Evolutionary conservation across 2,888 invertebrate species (phyloP).

Genomic region (Thymelicus acteon): DNA sequence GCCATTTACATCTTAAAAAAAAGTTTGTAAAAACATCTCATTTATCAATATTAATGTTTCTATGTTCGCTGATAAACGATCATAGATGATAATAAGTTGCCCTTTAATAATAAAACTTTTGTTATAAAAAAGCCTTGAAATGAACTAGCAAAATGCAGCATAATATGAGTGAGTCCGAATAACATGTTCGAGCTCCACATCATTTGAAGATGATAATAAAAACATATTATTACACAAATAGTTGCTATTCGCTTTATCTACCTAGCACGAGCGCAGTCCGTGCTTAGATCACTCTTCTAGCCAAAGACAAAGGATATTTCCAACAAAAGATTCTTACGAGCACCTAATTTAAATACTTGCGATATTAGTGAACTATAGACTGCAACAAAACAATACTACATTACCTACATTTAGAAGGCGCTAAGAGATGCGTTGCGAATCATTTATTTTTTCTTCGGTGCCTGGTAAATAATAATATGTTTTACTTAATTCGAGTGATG

Average conservation of each 20-base stretch:
- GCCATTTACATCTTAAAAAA: no score
- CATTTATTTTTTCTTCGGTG: conserved; percentile 1
- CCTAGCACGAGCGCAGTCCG: not conserved
- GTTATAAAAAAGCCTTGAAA: no score
- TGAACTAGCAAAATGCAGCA: no score
- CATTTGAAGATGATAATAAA: conserved; percentile 9
- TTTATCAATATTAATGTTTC: no score
- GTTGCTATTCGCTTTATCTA: not conserved
- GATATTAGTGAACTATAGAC: conserved; percentile 8
- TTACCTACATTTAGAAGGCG: not conserved
- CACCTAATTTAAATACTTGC: conserved; percentile 13
- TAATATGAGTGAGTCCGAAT: no score
- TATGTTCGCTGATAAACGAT: no score
- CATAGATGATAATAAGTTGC: no score
- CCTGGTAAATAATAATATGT: not conserved
- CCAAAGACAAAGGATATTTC: conserved; percentile 2
- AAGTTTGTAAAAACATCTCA: no score
- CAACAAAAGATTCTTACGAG: not conserved
- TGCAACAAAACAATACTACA: not conserved
- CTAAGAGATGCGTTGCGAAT: conserved; percentile 1
- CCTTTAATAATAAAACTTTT: no score
- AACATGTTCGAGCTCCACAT: no score
- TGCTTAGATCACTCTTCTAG: not conserved
- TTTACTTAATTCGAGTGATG: not conserved
- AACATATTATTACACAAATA: conserved; percentile 43